Percentiles rank a stretch among this genome's conserved stretches.
These are phyloP conservation scores for Papilio dardanus DNA, from an alignment of 1,140 invertebrate species.

Conservation along the genomic window DNA sequence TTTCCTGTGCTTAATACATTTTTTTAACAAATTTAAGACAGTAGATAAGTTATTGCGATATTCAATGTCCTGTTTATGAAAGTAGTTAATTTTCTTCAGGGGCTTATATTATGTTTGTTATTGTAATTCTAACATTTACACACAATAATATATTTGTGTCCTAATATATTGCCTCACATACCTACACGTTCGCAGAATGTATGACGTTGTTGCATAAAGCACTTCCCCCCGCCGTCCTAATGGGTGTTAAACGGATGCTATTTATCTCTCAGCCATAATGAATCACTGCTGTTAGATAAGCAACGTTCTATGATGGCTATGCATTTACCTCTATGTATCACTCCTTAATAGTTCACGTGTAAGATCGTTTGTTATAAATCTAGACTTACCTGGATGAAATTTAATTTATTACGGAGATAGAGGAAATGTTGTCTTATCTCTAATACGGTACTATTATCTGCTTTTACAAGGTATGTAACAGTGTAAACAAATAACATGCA, in stretches of 20 bases:
- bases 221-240: conserved; percentile 12
- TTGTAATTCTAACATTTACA: not conserved
- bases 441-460: too few species aligned
- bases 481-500: not conserved
- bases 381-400: not conserved
- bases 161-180: not conserved
- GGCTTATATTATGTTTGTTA: too few species aligned
- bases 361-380: not conserved
- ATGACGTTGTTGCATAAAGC: conserved; percentile 23
- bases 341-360: conserved; percentile 3
- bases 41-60: not conserved
- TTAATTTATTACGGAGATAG: not conserved
- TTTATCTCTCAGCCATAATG: conserved; percentile 18
- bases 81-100: too few species aligned
- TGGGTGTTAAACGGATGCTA: conserved; percentile 26
- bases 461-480: too few species aligned
- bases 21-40: not conserved
- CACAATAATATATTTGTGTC: not conserved
- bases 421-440: not conserved
- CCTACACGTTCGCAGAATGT: not conserved
- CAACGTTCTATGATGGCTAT: conserved; percentile 18
- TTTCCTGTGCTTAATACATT: not conserved
- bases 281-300: conserved; percentile 25
- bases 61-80: too few species aligned
- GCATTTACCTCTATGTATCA: conserved; percentile 20